Percentiles rank a stretch among this genome's conserved stretches.
Evolutionary conservation across 2,888 invertebrate genomes (phyloP).

Genomic region (Dryobotodes eremita): DNA sequence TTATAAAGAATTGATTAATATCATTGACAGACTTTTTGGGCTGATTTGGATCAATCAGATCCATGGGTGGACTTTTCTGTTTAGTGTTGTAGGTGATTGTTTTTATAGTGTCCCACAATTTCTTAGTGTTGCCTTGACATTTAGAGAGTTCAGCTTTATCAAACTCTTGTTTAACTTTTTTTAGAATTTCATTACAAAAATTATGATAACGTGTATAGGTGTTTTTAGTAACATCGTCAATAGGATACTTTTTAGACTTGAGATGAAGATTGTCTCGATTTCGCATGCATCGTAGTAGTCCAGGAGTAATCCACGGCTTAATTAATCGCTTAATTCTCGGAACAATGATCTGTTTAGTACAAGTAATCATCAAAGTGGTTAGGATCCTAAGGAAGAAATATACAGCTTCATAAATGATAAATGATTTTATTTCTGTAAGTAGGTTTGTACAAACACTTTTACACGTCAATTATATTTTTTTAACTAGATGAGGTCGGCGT

Average conservation of each 20-base stretch:
- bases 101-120: slow-evolving; percentile 14
- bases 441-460: too few relatives aligned
- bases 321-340: too few relatives aligned
- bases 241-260: background rate
- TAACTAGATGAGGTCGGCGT: too few relatives aligned
- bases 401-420: too few relatives aligned
- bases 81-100: slow-evolving; percentile 7
- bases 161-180: slow-evolving; percentile 7
- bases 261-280: too few relatives aligned
- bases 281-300: too few relatives aligned
- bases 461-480: too few relatives aligned
- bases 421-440: too few relatives aligned
- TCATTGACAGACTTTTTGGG: background rate
- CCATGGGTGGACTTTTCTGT: background rate
- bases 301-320: too few relatives aligned
- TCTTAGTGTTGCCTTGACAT: background rate
- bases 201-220: slow-evolving; percentile 5
- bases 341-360: too few relatives aligned
- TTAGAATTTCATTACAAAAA: slow-evolving; percentile 5
- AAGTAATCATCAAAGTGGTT: too few relatives aligned
- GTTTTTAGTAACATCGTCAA: background rate
- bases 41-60: background rate
- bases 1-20: background rate
- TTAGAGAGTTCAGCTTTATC: slow-evolving; percentile 7
- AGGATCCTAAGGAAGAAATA: too few relatives aligned